Evolutionary conservation across 1,140 invertebrate species (phyloP).

Genomic region (Hyposmocoma kahamanoa): DNA sequence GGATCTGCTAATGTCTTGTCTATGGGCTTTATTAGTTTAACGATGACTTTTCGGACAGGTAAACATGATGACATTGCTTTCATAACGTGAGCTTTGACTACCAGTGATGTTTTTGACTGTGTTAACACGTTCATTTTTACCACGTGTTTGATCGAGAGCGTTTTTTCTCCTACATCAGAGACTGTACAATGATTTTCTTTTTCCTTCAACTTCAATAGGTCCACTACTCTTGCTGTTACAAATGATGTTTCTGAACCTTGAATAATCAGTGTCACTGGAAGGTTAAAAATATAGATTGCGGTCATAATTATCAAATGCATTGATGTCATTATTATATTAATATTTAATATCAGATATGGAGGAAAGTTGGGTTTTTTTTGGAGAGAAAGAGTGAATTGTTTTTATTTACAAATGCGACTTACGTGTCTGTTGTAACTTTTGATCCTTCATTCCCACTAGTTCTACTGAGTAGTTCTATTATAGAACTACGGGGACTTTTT

Average conservation of each 20-base stretch:
- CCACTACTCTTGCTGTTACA: constrained; percentile 6
- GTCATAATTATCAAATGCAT: too few relatives aligned
- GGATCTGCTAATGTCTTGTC: not conserved
- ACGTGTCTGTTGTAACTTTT: too few relatives aligned
- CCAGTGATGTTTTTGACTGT: not conserved
- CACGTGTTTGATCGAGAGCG: not conserved
- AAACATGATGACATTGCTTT: not conserved
- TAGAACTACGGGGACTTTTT: too few relatives aligned
- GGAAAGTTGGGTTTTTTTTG: too few relatives aligned
- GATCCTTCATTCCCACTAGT: too few relatives aligned
- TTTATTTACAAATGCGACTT: too few relatives aligned
- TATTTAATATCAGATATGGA: too few relatives aligned
- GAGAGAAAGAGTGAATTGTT: too few relatives aligned
- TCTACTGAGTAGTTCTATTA: too few relatives aligned
- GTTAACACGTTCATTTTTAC: not conserved
- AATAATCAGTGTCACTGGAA: too few relatives aligned
- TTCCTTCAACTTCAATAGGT: not conserved
- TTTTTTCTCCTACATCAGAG: not conserved
- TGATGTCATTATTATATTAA: too few relatives aligned
- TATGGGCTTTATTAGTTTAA: not conserved
- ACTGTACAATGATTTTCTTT: not conserved
- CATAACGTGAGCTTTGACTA: not conserved
- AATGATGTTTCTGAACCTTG: constrained; percentile 5
- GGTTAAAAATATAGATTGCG: too few relatives aligned
- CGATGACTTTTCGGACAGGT: not conserved